These are phyloP conservation scores for Pygmarrhopalites habei DNA, from an alignment of 1,140 invertebrate species.

Conservation along the genomic window DNA sequence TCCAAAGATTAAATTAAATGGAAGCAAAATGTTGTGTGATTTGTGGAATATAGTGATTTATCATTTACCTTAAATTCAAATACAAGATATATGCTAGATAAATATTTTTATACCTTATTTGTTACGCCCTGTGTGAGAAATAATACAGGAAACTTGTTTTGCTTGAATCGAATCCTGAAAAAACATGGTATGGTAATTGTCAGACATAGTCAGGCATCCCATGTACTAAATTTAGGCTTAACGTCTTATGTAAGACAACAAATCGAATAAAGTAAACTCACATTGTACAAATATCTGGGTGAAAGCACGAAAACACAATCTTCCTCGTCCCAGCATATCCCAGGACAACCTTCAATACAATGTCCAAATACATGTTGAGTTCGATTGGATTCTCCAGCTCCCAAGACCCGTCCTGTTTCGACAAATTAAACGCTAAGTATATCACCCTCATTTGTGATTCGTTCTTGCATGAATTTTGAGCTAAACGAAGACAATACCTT, in stretches of 20 bases:
- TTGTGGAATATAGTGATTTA: too few species aligned
- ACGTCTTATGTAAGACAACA: neutral
- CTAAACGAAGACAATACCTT: conserved; percentile 50
- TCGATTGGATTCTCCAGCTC: conserved; percentile 83
- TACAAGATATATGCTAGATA: too few species aligned
- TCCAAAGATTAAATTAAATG: neutral
- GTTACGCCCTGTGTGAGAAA: conserved; percentile 84
- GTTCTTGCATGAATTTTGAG: too few species aligned
- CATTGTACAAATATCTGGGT: conserved; percentile 90
- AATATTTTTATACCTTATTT: too few species aligned
- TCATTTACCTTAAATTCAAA: too few species aligned
- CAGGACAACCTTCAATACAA: conserved; percentile 67
- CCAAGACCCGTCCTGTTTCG: conserved; percentile 66
- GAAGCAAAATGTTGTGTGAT: too few species aligned
- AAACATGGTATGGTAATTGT: neutral
- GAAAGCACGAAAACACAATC: conserved; percentile 89
- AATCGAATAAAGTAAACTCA: conserved; percentile 42
- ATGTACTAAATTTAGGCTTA: neutral
- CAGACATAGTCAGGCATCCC: neutral
- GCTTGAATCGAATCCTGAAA: conserved; percentile 69
- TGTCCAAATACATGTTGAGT: conserved; percentile 83
- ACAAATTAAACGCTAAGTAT: too few species aligned
- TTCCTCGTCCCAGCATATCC: conserved; percentile 65
- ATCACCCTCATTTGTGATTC: too few species aligned
- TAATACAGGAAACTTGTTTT: conserved; percentile 91